A percentile compares a stretch with the other conserved stretches of the same genome.
These are phyloP conservation scores for Parnassius glacialis DNA, from an alignment of 2,888 invertebrate species.

Conservation along the genomic window DNA sequence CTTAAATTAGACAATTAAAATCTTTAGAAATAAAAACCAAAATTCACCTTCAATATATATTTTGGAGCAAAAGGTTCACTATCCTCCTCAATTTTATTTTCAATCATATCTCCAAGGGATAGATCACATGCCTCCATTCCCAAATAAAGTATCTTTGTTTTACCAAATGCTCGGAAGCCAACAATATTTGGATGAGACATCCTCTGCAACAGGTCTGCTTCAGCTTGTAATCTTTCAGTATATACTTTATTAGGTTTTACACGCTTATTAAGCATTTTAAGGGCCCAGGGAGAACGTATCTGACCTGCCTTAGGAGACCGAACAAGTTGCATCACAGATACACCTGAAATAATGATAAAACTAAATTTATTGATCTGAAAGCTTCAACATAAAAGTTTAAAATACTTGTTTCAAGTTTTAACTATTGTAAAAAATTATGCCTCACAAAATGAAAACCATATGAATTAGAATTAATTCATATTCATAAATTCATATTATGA, in stretches of 20 bases:
- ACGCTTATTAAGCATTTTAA: slow-evolving; percentile 85
- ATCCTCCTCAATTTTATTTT: slow-evolving; percentile 81
- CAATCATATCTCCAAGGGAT: slow-evolving; percentile 88
- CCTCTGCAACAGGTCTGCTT: slow-evolving; percentile 85
- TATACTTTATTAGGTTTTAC: slow-evolving; percentile 67
- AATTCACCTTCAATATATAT: slow-evolving; percentile 80
- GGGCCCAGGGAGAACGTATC: slow-evolving; percentile 91
- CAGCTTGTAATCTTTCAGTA: slow-evolving; percentile 82
- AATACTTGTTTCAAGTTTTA: too few relatives aligned
- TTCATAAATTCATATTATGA: too few relatives aligned
- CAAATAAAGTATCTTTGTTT: slow-evolving; percentile 81
- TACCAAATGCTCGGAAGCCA: slow-evolving; percentile 84
- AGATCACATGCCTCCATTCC: slow-evolving; percentile 90
- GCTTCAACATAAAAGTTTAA: too few relatives aligned
- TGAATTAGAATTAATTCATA: too few relatives aligned
- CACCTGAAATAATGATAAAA: slow-evolving; percentile 72
- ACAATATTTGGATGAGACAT: slow-evolving; percentile 92
- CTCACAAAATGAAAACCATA: too few relatives aligned
- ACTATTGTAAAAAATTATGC: too few relatives aligned
- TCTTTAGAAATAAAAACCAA: too few relatives aligned
- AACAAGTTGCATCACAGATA: slow-evolving; percentile 88
- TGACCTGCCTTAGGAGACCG: slow-evolving; percentile 86
- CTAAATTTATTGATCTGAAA: too few relatives aligned
- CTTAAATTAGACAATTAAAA: too few relatives aligned
- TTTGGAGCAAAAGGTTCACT: slow-evolving; percentile 82